Evolutionary conservation across 1,140 invertebrate genomes (phyloP).

Genomic region (Octopus sinensis): DNA sequence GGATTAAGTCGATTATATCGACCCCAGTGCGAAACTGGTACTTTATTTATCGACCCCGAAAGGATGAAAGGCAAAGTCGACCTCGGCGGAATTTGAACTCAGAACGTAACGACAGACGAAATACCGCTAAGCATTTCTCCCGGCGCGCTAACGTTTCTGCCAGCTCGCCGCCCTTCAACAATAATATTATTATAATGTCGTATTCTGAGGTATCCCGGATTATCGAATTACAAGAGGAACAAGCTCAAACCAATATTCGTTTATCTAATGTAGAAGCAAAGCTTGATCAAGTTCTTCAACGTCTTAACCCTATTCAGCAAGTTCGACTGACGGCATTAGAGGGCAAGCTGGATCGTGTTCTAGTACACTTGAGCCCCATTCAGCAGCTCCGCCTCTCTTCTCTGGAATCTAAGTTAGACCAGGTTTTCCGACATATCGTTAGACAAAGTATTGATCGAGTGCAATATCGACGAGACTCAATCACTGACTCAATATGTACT

Average conservation of each 20-base stretch:
- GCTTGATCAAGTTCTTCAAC: background rate
- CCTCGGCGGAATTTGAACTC: too few relatives aligned
- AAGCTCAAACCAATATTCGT: background rate
- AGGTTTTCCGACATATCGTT: background rate
- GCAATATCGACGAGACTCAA: background rate
- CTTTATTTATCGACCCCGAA: too few relatives aligned
- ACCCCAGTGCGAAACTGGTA: too few relatives aligned
- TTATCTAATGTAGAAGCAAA: background rate
- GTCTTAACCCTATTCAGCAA: background rate
- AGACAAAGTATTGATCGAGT: background rate
- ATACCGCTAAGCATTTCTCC: too few relatives aligned
- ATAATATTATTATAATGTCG: background rate
- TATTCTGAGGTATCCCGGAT: background rate
- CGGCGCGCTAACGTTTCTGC: too few relatives aligned
- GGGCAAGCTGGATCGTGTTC: background rate
- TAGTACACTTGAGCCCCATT: background rate
- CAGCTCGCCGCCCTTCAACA: too few relatives aligned
- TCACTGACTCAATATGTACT: background rate
- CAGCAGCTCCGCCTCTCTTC: background rate
- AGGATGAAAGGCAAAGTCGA: too few relatives aligned
- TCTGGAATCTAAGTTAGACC: background rate
- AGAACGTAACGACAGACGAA: too few relatives aligned
- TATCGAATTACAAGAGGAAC: background rate
- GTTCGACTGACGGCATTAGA: background rate
- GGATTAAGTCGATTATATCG: too few relatives aligned